Evolutionary conservation across 2,888 invertebrate species (phyloP), one percentile per base, ranked within the genome.

Genomic region (Ornithoptera priamus): DNA sequence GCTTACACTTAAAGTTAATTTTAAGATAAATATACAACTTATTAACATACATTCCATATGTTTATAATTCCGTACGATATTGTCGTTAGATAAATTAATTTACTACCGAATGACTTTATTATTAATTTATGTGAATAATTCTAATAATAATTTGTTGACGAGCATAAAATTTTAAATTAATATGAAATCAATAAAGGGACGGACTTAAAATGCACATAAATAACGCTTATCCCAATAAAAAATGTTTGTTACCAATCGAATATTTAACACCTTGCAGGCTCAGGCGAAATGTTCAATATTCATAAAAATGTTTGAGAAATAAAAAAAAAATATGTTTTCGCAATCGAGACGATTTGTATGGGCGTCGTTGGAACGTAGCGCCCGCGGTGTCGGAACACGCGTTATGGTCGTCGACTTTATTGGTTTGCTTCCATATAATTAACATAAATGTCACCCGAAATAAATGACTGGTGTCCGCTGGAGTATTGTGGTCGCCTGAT

Each of bases 361-460:
- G 58, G 59, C 46, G 62, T 18, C 53, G 72, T 76, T 80, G 77
- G 80, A 80, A 79, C 79, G 80, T 79, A 74, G 74, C 73, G 77
- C 72, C 66, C 72, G 73, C 65, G 76, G 81, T 78, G 81, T 81
- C 76, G 76, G 77, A 76, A 79, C 80, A 83, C 81, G 76, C 78
- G 79, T 83, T 85, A 83, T 79, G 80, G 81, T 82, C 81, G 83
- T 81, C 77, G 77, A 71, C 73, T 86, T 87, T 87, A 88, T 86
- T 85, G 83, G 82, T 75, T 80, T 77, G 79, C 77, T 75, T 83
- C 81, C 80, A 84, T 86, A 85, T 85, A 83, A 85, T 84, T 80
- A 81, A 83, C 83, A 90, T 90, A 86, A 90, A 88, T 85, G 88
- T 88, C 90, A 87, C 83, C 76, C 78, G 74, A 84, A 85, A 89